Evolutionary conservation across 2,888 invertebrate genomes (phyloP), one percentile per base, ranked within the genome.

Genomic region (Eupithecia subumbrata): DNA sequence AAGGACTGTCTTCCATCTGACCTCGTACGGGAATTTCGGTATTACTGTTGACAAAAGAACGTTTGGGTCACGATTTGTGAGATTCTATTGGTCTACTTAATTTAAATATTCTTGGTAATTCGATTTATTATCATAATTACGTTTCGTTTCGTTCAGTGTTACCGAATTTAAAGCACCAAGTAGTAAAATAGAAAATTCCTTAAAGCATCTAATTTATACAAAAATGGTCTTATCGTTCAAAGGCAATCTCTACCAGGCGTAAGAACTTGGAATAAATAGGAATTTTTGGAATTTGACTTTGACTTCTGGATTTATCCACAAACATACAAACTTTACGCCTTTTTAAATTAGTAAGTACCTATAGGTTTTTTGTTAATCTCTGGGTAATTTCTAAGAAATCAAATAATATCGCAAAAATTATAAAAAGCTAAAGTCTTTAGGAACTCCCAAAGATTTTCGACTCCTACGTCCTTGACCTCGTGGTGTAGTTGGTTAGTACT

Each of bases 1-100:
- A 88, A 0, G 96, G 94, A 78, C 96, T 96, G 70, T 95, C 94
- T 83, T 95, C 95, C 91, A 95, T 93, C 76, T 95, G 90, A 45
- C 89, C 90, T 78, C 89, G 88, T 4, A 79, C 72, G 2, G 88
- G 81, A 22, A 82, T 81, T 71, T 90, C 90, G 73, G 82, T 84
- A 83, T 86, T 89, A 77, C 94, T 94, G 91, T 72, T 73, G 79
- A 87, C 83, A 88, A 88, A 84, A 79, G 68, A 81, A 72, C 64
- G 73, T 75, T 69, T 75, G 48, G 70, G 68, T 74, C 37, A 74
- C 30, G 56, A 5, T 67, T 60, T 56, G 73, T 34, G 64, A 18
- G 9, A 60, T 56, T 11, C 22, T 56, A 56, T 56, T 60, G 64
- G 34, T 64, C n/a, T 56, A n/a, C 63, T 8, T 7, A 16, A 34